Evolutionary conservation across 2,797 vertebrate species (phyloP).

Genomic region (Enteromius thamalakanensis): DNA sequence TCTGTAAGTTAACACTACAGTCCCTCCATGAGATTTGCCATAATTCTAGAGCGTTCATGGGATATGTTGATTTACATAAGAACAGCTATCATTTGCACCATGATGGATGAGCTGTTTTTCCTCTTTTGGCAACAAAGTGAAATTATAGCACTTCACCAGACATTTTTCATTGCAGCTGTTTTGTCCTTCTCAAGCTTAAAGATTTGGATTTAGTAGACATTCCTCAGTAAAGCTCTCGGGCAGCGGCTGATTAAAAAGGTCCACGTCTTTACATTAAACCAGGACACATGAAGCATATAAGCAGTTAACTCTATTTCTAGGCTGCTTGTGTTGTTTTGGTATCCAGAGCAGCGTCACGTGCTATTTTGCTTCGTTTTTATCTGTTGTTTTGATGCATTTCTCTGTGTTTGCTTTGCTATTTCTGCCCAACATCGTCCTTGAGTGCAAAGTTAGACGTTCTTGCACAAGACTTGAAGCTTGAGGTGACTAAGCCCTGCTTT

Average conservation of each 20-base stretch:
- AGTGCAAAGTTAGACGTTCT: slow-evolving; percentile 13
- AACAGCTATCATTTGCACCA: slow-evolving; percentile 63
- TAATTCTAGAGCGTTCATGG: slow-evolving; percentile 51
- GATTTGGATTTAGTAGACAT: slow-evolving; percentile 60
- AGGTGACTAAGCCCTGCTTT: slow-evolving; percentile 51
- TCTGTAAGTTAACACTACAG: slow-evolving; percentile 43
- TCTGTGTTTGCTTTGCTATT: slow-evolving; percentile 47
- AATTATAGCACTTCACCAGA: slow-evolving; percentile 57
- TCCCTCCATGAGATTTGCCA: slow-evolving; percentile 50
- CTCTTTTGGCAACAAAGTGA: slow-evolving; percentile 62
- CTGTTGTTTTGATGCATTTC: slow-evolving; percentile 49
- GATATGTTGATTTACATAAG: slow-evolving; percentile 59
- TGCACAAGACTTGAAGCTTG: slow-evolving; percentile 43
- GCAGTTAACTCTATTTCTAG: neutral
- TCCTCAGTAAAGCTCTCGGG: slow-evolving; percentile 30
- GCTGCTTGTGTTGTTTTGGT: slow-evolving; percentile 11
- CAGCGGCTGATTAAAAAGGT: slow-evolving; percentile 54
- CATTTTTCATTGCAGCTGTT: slow-evolving; percentile 52
- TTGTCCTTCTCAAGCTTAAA: slow-evolving; percentile 47
- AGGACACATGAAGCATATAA: slow-evolving; percentile 24
- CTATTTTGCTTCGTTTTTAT: slow-evolving; percentile 36
- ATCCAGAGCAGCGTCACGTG: slow-evolving; percentile 22
- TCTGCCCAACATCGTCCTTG: no score
- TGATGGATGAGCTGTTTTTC: slow-evolving; percentile 63
- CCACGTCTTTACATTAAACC: slow-evolving; percentile 41